Base-by-base conservation (phyloP, 1,140 invertebrate genomes). In the Berghia stephanieae region DNA sequence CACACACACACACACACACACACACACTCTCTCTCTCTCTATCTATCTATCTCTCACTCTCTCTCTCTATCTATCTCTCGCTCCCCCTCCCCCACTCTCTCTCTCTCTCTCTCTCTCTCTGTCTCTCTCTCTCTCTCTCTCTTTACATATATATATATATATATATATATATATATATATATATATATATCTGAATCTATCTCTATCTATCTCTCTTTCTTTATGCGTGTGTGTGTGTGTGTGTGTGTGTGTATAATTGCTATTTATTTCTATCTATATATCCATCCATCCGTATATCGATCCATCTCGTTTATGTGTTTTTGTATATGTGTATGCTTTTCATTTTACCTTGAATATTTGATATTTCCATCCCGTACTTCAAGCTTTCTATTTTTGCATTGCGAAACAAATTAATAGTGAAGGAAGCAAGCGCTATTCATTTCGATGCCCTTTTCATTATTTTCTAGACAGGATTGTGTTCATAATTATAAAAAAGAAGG, bases 241-340 rank as follows among this genome's bases (percentile, higher is more conserved):
- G 40, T 74, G 44, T 74, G 52, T 74, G 40, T 60, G 44, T 74
- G 52, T 74, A 60, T 63, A 40, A 36, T 31, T 74, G 52, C 10
- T 63, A 16, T 63, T 16, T 63, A 16, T 63, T 16, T 63, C 27
- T 63, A 31, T 63, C 57, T 63, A 8, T 63, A 10, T 63, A 31
- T 63, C 27, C 34, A 31, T 63, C 57, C 34, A 8, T 63, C 57
- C 34, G 13, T 63, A 16, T 63, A 8, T 63, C 57, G 18, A 8
- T 63, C 57, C 34, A 8, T 63, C 57, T 63, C 10, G 31, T 68
- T 10, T 68, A 40, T 68, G 36, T 68, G 31, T 68, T 10, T 68
- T 21, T 68, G 36, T 68, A 40, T 68, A 24, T 68, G 31, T 68
- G 66, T 68, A 60, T 60, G 57, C n/a, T 60, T n/a, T 60, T 18